These are phyloP conservation scores for Cyanocitta stelleri DNA, from an alignment of 2,113 vertebrate genomes.

Conservation along the genomic window DNA sequence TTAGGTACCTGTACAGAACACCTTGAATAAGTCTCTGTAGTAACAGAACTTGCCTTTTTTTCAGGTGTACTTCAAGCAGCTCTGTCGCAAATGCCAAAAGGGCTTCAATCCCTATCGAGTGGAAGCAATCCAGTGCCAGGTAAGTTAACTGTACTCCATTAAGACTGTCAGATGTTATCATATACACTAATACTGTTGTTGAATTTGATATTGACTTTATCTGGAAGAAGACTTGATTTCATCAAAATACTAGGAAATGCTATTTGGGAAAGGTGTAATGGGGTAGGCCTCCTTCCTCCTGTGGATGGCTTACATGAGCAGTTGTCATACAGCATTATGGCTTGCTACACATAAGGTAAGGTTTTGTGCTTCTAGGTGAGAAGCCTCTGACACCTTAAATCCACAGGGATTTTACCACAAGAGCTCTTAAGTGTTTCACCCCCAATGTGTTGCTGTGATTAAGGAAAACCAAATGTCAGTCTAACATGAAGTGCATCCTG, in stretches of 20 bases:
- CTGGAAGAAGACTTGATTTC: neutral
- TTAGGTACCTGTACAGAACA: neutral
- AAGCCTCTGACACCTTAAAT: neutral
- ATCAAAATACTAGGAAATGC: neutral
- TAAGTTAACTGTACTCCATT: slow-evolving; percentile 12
- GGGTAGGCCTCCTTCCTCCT: neutral
- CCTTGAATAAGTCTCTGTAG: accelerated
- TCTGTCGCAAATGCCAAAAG: slow-evolving; percentile 90
- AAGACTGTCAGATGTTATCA: neutral
- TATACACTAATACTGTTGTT: neutral
- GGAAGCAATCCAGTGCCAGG: slow-evolving; percentile 93
- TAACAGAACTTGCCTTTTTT: neutral
- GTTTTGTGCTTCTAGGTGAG: neutral
- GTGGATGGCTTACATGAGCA: accelerated
- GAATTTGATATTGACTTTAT: neutral
- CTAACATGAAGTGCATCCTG: neutral
- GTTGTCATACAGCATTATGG: neutral
- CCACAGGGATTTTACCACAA: neutral
- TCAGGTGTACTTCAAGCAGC: slow-evolving; percentile 97
- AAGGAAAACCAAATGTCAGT: neutral
- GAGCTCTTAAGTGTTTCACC: neutral
- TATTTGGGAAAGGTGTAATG: neutral
- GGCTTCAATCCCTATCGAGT: slow-evolving; percentile 92
- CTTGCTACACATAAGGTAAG: accelerated
- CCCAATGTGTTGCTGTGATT: neutral